Evolutionary conservation across 2,888 invertebrate species (phyloP), one percentile per base, ranked within the genome.

Genomic region (Mesopsocus fuscifrons): DNA sequence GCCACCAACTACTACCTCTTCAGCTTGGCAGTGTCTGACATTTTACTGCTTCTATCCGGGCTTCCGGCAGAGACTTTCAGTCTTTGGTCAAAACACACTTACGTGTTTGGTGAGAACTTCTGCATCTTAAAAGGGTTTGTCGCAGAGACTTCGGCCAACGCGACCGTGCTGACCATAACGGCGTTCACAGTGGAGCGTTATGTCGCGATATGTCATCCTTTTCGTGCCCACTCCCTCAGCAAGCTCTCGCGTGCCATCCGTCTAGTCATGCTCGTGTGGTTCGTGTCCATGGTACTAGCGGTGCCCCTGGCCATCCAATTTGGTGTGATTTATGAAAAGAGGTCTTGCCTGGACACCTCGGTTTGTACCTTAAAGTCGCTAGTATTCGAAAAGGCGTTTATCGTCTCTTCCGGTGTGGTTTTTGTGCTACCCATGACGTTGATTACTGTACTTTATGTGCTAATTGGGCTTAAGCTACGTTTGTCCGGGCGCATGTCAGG

Each of bases 111-210:
- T 1, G 81, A 83, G 55, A 68, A 71, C 3, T 73, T 82, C 50
- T 89, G 88, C 59, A 68, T 82, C 9, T 60, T 77, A 9, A 57
- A 69, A 44, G 65, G 74, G 5, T 69, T 87, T 41, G 74, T 82
- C 0, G 81, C 87, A 1, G 89, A 89, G 60, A 82, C 82, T n/a
- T 78, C 81, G 1, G 77, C 80, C 16, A 82, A 83, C 56, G 83
- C 84, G 1, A 87, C 87, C 1, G 85, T 89, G 2, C 61, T 82
- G 47, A 82, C 80, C 9, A 89, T 89, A 53, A 84, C 85, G 1
- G 84, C 85, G 2, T 89, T 89, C 59, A 89, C 81, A 2, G 59
- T 66, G 18, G 68, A 69, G 54, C 56, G 69, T 31, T 70, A 68
- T 54, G 57, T 69, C 16, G 69, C 68, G 44, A 68, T 71, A 41